Evolutionary conservation across 1,140 invertebrate genomes (phyloP), one percentile per base, ranked within the genome.

Genomic region (Diuraphis noxia): DNA sequence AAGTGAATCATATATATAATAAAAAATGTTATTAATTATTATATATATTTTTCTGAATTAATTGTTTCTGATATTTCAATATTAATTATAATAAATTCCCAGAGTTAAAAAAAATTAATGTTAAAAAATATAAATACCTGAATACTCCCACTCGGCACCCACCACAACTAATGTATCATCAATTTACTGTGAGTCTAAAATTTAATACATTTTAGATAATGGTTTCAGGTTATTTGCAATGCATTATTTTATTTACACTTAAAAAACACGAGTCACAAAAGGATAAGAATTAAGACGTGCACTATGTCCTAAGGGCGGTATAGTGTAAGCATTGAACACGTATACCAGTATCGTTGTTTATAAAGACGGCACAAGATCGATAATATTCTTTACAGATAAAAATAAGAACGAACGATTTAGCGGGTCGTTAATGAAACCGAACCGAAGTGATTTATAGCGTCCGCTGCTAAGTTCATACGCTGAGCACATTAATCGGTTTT

Each of bases 301-400:
- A 17, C 5, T 5, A n/a, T 72, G 4, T 72, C 13, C 56, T n/a
- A n/a, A n/a, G 4, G 30, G 30, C 13, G 30, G 56, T 72, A 30
- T 63, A 63, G 56, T 49, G 46, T 49, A 49, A 23, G 46, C 46
- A 0, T 19, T 49, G 21, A 3, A 13, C n/a, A n/a, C 56, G 30
- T 63, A 49, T 49, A 72, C n/a, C n/a, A 13, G n/a, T 34, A 17
- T 72, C n/a, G 13, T 72, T 17, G n/a, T 21, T 49, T 72, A 72
- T 72, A 72, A n/a, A n/a, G 30, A 72, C 56, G 5, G 30, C n/a
- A n/a, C 4, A 72, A 72, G 56, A 72, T 72, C 56, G 56, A 72
- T 72, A 72, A 72, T 72, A 72, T 72, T 72, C 13, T 72, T 72
- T n/a, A n/a, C 56, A 72, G 56, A 72, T 72, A 72, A 72, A 72